Evolutionary conservation across 2,113 vertebrate genomes (phyloP).

Genomic region (Megaleporinus macrocephalus): DNA sequence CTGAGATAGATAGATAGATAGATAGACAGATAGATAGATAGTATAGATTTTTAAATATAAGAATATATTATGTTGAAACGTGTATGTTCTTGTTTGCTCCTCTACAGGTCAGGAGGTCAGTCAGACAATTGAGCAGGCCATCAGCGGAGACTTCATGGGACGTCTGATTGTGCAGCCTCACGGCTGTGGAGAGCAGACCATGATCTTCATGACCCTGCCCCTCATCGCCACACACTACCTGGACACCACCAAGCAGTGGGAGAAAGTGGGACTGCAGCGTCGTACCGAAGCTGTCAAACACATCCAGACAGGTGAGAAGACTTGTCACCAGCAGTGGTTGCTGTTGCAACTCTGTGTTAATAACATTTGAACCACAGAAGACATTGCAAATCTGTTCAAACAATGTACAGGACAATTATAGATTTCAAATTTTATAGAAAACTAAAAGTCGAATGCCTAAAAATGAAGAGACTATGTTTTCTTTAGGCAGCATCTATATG

Average conservation of each 20-base stretch:
- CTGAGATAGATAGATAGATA: too few species aligned
- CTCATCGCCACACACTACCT: slow-evolving; percentile 61
- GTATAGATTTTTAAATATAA: too few species aligned
- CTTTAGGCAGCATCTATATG: too few species aligned
- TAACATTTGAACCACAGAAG: too few species aligned
- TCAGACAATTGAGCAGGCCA: slow-evolving; percentile 59
- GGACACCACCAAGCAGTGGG: slow-evolving; percentile 66
- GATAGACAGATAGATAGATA: too few species aligned
- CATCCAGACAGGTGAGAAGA: slow-evolving; percentile 55
- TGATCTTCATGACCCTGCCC: slow-evolving; percentile 51
- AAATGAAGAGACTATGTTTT: too few species aligned
- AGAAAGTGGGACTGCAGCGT: slow-evolving; percentile 45
- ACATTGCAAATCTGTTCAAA: too few species aligned
- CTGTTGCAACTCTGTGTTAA: too few species aligned
- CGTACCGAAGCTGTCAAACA: slow-evolving; percentile 57
- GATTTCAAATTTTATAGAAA: too few species aligned
- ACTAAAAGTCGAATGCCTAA: too few species aligned
- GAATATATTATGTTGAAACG: too few species aligned
- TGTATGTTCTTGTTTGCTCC: not conserved
- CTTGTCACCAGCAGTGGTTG: not conserved
- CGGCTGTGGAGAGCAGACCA: slow-evolving; percentile 64
- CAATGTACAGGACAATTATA: too few species aligned
- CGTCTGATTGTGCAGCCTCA: slow-evolving; percentile 49
- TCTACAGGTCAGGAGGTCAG: slow-evolving; percentile 64
- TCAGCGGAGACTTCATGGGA: slow-evolving; percentile 48